phyloP scores from a whole-genome alignment of 2,113 vertebrate genomes.

The Semnornis frantzii region DNA sequence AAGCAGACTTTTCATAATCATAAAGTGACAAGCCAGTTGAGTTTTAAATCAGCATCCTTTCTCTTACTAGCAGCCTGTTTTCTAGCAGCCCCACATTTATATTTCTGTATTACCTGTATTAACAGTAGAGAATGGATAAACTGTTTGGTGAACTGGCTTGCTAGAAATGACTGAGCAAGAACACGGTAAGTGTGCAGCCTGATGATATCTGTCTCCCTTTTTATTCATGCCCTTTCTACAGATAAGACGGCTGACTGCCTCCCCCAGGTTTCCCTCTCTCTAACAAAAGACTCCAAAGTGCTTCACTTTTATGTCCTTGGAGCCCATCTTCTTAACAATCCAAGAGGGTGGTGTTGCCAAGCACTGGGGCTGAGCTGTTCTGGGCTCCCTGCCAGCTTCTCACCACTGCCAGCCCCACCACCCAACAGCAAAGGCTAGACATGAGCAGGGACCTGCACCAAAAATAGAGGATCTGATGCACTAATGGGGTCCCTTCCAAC shows the following conservation, averaged over 20 bases:
- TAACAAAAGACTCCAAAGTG: neutral
- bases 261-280: neutral
- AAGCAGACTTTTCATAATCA: neutral
- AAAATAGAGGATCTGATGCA: neutral
- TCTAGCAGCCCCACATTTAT: neutral
- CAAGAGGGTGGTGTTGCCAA: neutral
- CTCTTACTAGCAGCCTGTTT: neutral
- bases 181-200: neutral
- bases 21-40: neutral
- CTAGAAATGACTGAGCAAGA: neutral
- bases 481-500: neutral
- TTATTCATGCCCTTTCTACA: neutral
- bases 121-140: neutral
- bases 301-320: neutral
- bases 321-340: neutral
- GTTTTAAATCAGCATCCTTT: neutral
- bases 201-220: neutral
- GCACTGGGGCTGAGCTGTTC: neutral
- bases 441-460: neutral
- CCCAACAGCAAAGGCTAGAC: neutral
- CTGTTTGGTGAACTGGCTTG: neutral
- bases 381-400: neutral
- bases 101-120: neutral
- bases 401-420: neutral
- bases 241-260: neutral